Percentiles rank a stretch among this genome's conserved stretches.
Conservation (phyloP, 2,888 invertebrate genomes). For the Lagria hirta region DNA sequence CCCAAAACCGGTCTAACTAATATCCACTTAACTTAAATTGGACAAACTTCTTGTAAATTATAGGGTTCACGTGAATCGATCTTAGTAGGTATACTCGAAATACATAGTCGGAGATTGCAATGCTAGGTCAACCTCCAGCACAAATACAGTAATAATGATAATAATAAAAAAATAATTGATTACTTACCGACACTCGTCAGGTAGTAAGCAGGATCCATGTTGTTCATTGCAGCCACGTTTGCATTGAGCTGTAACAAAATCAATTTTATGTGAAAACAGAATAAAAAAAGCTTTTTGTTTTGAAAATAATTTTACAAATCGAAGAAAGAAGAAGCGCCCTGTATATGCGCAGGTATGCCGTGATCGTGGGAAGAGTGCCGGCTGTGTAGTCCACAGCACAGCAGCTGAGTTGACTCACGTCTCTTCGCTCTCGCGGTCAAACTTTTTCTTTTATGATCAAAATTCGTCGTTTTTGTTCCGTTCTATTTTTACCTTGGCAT, state of each 20-base stretch:
- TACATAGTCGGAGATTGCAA: constrained; percentile 40
- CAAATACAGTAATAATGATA: too few species aligned
- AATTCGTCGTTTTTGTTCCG: constrained; percentile 46
- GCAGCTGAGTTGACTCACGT: constrained; percentile 53
- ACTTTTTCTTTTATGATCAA: constrained; percentile 51
- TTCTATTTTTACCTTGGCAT: constrained; percentile 21
- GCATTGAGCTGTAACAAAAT: constrained; percentile 60
- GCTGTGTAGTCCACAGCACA: constrained; percentile 49
- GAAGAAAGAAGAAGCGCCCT: constrained; percentile 40
- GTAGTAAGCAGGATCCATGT: constrained; percentile 88
- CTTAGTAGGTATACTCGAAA: too few species aligned
- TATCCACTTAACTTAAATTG: constrained; percentile 41
- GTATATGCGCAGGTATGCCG: constrained; percentile 53
- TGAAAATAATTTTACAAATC: constrained; percentile 12
- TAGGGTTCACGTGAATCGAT: constrained; percentile 33
- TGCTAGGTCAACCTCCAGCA: constrained; percentile 54
- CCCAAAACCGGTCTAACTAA: constrained; percentile 34
- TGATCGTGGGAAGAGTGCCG: constrained; percentile 53
- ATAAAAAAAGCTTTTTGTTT: constrained; percentile 7
- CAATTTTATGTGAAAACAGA: constrained; percentile 4
- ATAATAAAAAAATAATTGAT: neutral
- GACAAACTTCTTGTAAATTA: constrained; percentile 47
- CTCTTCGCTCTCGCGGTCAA: constrained; percentile 53
- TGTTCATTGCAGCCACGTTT: constrained; percentile 87
- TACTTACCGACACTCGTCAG: constrained; percentile 97